phyloP scores from a whole-genome alignment of 1,140 invertebrate genomes.

The Rhizoglyphus robini region DNA sequence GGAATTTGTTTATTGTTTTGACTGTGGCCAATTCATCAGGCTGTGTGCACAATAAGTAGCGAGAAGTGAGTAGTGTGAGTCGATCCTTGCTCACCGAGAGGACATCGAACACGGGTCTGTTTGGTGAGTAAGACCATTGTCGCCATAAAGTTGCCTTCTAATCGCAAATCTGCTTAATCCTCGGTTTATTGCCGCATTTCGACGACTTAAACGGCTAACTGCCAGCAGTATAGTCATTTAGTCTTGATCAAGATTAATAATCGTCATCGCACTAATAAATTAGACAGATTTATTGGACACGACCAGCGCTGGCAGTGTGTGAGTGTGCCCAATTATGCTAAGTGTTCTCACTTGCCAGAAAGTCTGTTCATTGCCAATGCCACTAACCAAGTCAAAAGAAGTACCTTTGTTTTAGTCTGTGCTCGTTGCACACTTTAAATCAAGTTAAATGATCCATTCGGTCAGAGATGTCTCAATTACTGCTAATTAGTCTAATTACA shows the following conservation, averaged over 20 bases:
- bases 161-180: not conserved
- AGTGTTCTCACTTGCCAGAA: too few relatives aligned
- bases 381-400: too few relatives aligned
- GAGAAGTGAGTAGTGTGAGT: too few relatives aligned
- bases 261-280: conserved; percentile 7
- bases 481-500: not conserved
- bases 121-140: too few relatives aligned
- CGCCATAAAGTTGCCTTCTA: too few relatives aligned
- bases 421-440: not conserved
- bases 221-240: not conserved
- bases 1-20: not conserved
- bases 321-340: not conserved
- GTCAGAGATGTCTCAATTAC: conserved; percentile 6
- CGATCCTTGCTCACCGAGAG: too few relatives aligned
- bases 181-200: not conserved
- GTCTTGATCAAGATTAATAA: conserved; percentile 7
- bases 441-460: not conserved
- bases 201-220: not conserved
- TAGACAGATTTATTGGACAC: not conserved
- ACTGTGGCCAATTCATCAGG: too few relatives aligned
- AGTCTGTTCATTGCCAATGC: too few relatives aligned
- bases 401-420: too few relatives aligned
- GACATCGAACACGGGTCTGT: too few relatives aligned
- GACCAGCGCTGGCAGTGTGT: not conserved
- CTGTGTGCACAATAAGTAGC: too few relatives aligned